phyloP scores from a whole-genome alignment of 2,113 vertebrate species.

The Mugil cephalus region DNA sequence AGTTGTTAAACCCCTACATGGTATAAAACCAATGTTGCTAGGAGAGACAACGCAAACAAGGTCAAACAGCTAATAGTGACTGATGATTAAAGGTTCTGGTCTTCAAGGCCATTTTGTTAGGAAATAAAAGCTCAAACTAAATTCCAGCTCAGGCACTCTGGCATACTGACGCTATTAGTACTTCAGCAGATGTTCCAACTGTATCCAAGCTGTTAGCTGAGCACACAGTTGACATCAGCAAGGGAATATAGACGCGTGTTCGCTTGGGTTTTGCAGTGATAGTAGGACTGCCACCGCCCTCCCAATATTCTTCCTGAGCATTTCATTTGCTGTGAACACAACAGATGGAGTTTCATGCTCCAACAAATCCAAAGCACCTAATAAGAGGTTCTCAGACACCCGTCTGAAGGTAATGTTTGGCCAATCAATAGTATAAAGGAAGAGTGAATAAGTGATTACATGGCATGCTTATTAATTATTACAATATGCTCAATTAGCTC shows the following conservation, averaged over 20 bases:
- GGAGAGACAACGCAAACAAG: neutral
- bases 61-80: no score
- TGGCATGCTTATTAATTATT: slow-evolving; percentile 50
- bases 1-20: no score
- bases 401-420: neutral
- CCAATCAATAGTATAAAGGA: slow-evolving; percentile 25
- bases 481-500: slow-evolving; percentile 56
- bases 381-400: slow-evolving; percentile 14
- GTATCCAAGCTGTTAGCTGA: slow-evolving; percentile 37
- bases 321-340: slow-evolving; percentile 18
- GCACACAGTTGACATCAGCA: slow-evolving; percentile 18
- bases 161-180: neutral
- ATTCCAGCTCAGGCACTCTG: neutral
- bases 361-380: neutral
- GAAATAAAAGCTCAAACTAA: neutral
- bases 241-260: neutral
- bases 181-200: slow-evolving; percentile 37
- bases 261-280: slow-evolving; percentile 1
- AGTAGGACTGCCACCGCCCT: neutral
- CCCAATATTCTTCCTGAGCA: neutral
- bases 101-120: no score
- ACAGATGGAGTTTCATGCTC: slow-evolving; percentile 44
- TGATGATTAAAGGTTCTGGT: no score
- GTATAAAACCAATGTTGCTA: no score
- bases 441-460: slow-evolving; percentile 20